Evolutionary conservation across 2,888 invertebrate genomes (phyloP).

Genomic region (Polydrusus pterygomalis): DNA sequence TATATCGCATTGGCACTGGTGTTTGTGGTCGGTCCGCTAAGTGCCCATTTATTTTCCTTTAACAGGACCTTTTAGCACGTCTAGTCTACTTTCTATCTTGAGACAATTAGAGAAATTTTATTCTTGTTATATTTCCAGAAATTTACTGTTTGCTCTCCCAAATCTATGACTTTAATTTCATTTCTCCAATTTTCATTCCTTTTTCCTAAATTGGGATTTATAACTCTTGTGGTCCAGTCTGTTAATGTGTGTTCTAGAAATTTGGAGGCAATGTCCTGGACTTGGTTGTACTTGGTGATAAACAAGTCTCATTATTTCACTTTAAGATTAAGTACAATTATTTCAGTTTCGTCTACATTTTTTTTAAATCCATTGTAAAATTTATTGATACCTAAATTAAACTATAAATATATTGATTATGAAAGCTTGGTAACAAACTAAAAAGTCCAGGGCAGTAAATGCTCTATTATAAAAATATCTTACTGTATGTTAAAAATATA

Average conservation of each 20-base stretch:
- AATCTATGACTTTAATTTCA: slow-evolving; percentile 33
- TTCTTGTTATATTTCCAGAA: slow-evolving; percentile 30
- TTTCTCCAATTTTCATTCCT: slow-evolving; percentile 31
- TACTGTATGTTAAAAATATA: too few species aligned
- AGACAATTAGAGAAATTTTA: slow-evolving; percentile 59
- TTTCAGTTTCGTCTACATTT: background rate
- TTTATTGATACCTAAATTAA: too few species aligned
- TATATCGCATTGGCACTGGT: slow-evolving; percentile 65
- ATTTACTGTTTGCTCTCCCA: slow-evolving; percentile 27
- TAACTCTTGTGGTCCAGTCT: slow-evolving; percentile 23
- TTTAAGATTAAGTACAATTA: background rate
- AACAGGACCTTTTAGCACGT: slow-evolving; percentile 70
- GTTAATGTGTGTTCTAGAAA: slow-evolving; percentile 13
- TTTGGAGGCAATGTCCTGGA: slow-evolving; percentile 15
- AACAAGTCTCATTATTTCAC: background rate
- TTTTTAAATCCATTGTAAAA: too few species aligned
- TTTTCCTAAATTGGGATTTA: slow-evolving; percentile 43
- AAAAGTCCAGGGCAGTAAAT: too few species aligned
- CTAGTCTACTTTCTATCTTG: slow-evolving; percentile 68
- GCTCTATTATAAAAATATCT: too few species aligned
- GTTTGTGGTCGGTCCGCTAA: slow-evolving; percentile 70
- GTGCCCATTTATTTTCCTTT: slow-evolving; percentile 72
- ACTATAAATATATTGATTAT: too few species aligned
- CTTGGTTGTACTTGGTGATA: background rate
- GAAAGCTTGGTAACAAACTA: too few species aligned